These are phyloP conservation scores for Aselliscus stoliczkanus DNA, from an alignment of 2,797 vertebrate species.

Conservation along the genomic window DNA sequence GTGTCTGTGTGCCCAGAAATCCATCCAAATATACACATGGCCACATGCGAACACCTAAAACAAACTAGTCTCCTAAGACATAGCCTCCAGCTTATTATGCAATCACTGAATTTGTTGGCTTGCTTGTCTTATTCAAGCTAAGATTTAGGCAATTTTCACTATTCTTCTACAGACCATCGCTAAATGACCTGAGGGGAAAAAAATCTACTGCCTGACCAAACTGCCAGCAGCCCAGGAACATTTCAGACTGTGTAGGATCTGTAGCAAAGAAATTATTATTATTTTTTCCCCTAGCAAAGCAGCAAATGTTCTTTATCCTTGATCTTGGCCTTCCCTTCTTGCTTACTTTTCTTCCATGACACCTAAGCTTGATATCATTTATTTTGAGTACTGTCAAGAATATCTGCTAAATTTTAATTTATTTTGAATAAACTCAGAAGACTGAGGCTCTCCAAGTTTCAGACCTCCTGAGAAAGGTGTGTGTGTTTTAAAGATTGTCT, in stretches of 20 bases:
- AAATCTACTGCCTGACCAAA: not conserved
- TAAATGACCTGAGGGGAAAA: not conserved
- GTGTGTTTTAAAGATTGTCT: not conserved
- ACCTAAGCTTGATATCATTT: not conserved
- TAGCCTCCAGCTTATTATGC: not conserved
- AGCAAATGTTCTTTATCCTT: not conserved
- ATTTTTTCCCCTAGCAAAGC: rapidly evolving
- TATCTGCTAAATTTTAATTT: conserved; percentile 21
- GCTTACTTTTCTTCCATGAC: not conserved
- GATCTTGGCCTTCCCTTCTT: not conserved
- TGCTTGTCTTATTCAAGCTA: not conserved
- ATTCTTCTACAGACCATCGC: not conserved
- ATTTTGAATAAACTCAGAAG: not conserved
- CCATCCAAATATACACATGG: not conserved
- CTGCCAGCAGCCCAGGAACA: not conserved
- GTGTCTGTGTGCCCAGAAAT: not conserved
- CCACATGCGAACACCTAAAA: not conserved
- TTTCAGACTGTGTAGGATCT: not conserved
- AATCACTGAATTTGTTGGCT: not conserved
- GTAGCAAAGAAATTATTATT: not conserved
- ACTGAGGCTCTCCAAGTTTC: not conserved
- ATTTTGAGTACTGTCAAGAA: not conserved
- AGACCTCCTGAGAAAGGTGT: not conserved
- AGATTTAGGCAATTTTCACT: not conserved
- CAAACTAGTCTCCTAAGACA: not conserved